Conservation (phyloP, 2,888 invertebrate species). For the Dione juno region DNA sequence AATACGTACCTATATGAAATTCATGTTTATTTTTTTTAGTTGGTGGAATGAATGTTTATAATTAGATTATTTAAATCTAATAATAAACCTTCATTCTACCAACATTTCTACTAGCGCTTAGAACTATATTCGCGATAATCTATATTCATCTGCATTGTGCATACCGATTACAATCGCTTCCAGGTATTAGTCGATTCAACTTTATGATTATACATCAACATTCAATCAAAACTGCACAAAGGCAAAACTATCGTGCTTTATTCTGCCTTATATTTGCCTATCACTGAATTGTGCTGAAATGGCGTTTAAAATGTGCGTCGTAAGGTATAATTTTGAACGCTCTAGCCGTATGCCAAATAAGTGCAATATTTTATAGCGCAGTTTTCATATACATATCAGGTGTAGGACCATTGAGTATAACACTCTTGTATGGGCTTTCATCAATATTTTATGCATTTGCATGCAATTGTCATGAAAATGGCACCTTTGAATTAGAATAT, state of each 20-base stretch:
- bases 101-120: not conserved
- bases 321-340: conserved; percentile 20
- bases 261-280: conserved; percentile 27
- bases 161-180: conserved; percentile 41
- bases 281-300: not conserved
- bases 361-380: conserved; percentile 26
- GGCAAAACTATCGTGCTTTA: conserved; percentile 42
- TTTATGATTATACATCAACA: conserved; percentile 76
- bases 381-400: conserved; percentile 32
- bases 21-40: no score
- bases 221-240: conserved; percentile 75
- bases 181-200: conserved; percentile 41
- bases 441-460: conserved; percentile 20
- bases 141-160: conserved; percentile 28
- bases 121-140: conserved; percentile 30
- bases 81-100: no score
- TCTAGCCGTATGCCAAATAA: not conserved
- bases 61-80: no score
- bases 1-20: no score
- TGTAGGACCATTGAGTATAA: conserved; percentile 30
- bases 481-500: not conserved
- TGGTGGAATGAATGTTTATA: no score
- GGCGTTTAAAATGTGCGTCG: not conserved
- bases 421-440: conserved; percentile 9
- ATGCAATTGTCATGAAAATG: not conserved